Conservation (phyloP, 2,113 vertebrate species). For the Anhinga rufa region DNA sequence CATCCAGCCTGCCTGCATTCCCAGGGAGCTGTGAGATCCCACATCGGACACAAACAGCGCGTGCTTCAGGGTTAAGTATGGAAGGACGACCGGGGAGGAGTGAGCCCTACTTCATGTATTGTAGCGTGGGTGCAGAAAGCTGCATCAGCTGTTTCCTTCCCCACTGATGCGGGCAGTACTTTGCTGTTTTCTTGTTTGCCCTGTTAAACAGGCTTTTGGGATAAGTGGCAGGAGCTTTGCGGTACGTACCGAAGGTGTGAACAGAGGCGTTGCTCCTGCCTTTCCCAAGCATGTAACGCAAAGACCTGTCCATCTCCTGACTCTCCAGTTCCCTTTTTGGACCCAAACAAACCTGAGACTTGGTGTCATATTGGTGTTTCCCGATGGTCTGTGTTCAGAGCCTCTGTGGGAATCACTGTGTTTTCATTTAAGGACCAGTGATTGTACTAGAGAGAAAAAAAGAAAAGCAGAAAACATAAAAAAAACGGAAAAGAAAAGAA, state of each 20-base stretch:
- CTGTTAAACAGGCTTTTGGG: background rate
- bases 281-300: background rate
- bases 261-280: background rate
- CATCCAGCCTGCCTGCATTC: no score
- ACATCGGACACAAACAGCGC: no score
- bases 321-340: background rate
- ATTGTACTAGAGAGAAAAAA: background rate
- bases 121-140: background rate
- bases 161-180: fast-evolving
- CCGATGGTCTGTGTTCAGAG: background rate
- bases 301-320: background rate
- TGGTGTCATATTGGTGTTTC: background rate
- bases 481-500: no score
- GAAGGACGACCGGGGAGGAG: background rate
- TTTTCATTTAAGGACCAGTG: background rate
- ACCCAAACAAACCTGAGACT: no score
- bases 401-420: background rate
- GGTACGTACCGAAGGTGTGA: no score
- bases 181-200: background rate
- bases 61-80: background rate
- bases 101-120: fast-evolving
- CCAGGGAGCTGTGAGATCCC: background rate
- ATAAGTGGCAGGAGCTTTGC: background rate
- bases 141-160: background rate
- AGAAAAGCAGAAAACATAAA: no score